Evolutionary conservation across 30 jellyfish, hydroid and myxozoan genomes (phyloP).

Genomic region (Mastigias papua): DNA sequence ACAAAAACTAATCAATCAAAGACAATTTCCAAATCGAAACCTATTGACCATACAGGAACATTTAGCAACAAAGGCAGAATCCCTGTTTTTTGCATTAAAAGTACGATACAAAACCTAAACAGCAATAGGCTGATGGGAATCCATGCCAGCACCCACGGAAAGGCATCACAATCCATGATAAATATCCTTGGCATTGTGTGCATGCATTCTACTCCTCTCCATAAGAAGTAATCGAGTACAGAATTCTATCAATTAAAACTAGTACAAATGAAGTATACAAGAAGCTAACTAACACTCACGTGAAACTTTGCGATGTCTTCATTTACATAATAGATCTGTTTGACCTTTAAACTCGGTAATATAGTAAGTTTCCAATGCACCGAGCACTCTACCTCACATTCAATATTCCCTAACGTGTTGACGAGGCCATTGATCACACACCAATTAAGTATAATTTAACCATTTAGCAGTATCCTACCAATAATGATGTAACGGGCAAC

Average conservation of each 20-base stretch:
- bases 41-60: too few species aligned
- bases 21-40: too few species aligned
- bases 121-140: too few species aligned
- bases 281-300: not conserved
- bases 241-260: not conserved
- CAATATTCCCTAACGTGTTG: not conserved
- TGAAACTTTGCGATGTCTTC: not conserved
- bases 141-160: too few species aligned
- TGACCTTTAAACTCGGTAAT: not conserved
- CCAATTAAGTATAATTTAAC: not conserved
- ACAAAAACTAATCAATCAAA: too few species aligned
- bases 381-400: not conserved
- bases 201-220: not conserved
- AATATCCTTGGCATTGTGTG: not conserved
- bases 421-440: not conserved
- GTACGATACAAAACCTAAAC: too few species aligned
- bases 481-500: conserved; percentile 41
- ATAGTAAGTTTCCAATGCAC: not conserved
- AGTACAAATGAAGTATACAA: not conserved
- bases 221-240: not conserved
- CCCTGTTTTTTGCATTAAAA: too few species aligned
- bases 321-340: not conserved
- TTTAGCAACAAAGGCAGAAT: too few species aligned
- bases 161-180: not conserved
- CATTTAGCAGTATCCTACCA: not conserved